Evolutionary conservation across 1,140 invertebrate species (phyloP).

Genomic region (Frieseomelitta varia): DNA sequence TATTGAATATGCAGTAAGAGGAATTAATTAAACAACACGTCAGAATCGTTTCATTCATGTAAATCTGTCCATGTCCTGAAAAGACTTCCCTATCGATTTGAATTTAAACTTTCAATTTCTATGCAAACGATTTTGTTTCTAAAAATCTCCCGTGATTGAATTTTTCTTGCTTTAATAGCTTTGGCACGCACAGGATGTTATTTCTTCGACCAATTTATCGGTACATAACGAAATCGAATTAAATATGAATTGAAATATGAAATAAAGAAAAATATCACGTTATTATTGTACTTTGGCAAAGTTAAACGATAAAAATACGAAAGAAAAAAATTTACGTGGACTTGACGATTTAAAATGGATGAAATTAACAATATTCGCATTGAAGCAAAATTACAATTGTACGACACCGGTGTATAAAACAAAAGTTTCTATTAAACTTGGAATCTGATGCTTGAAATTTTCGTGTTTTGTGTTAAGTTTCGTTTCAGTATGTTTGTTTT

Average conservation of each 20-base stretch:
- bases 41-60: not conserved
- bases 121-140: not conserved
- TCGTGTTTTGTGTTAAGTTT: not conserved
- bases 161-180: not conserved
- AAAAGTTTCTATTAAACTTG: not conserved
- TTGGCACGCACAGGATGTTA: too few species aligned
- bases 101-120: conserved; percentile 3
- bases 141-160: too few species aligned
- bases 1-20: not conserved
- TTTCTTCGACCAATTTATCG: not conserved
- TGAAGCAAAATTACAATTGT: not conserved
- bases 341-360: not conserved
- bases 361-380: not conserved
- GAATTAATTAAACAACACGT: not conserved
- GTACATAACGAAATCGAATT: too few species aligned
- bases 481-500: not conserved
- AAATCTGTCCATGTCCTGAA: not conserved
- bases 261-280: not conserved
- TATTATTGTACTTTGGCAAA: not conserved
- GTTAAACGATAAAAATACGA: not conserved
- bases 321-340: not conserved
- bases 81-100: not conserved
- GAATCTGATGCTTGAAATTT: not conserved
- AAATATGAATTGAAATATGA: not conserved
- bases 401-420: not conserved